Evolutionary conservation across 2,113 vertebrate genomes (phyloP).

Genomic region (Astur gentilis): DNA sequence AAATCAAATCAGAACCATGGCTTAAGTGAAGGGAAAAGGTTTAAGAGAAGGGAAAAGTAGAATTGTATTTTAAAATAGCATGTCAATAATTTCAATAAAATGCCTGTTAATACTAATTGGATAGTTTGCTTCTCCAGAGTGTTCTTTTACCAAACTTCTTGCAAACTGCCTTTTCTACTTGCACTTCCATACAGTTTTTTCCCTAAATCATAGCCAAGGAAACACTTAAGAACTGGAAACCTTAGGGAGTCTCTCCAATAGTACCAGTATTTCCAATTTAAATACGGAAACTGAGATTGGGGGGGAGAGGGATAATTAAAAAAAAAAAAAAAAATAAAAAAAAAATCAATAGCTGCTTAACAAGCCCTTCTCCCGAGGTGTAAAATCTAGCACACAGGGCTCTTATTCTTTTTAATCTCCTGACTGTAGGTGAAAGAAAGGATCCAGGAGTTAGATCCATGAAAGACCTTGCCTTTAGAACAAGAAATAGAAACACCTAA

Average conservation of each 20-base stretch:
- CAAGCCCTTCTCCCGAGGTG: not conserved
- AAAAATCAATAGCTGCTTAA: not conserved
- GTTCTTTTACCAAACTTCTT: not conserved
- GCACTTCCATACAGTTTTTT: not conserved
- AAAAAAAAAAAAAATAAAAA: not conserved
- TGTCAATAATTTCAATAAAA: not conserved
- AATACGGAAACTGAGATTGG: not conserved
- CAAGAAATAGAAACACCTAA: not conserved
- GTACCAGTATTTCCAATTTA: conserved; percentile 12
- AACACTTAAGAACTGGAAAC: not conserved
- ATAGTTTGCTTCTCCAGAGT: not conserved
- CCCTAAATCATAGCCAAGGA: not conserved
- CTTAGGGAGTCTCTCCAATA: not conserved
- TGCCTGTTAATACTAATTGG: not conserved
- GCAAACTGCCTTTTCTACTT: not conserved
- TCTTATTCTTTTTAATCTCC: conserved; percentile 4
- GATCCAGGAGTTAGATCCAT: not conserved
- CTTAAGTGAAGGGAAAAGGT: not conserved
- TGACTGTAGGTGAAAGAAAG: not conserved
- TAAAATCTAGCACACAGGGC: not conserved
- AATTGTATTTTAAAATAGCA: not conserved
- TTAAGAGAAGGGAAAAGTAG: not conserved
- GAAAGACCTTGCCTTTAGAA: not conserved
- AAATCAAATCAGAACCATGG: not conserved
- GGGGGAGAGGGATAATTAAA: not conserved